Evolutionary conservation across 2,113 vertebrate genomes (phyloP).

Genomic region (Anarrhichthys ocellatus): DNA sequence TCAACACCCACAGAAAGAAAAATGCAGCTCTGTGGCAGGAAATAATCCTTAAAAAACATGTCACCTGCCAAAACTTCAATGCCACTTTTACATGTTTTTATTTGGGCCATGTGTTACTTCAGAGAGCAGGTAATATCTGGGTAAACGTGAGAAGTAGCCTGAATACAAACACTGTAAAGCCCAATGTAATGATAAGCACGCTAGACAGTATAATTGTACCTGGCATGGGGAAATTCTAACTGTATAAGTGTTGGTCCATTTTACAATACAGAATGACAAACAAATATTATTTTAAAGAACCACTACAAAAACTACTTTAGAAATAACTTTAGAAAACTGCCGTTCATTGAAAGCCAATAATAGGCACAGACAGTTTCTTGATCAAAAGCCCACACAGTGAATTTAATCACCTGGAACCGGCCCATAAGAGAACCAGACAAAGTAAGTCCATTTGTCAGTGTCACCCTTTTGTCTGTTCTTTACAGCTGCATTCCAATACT

Average conservation of each 20-base stretch:
- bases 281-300: not conserved
- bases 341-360: slow-evolving; percentile 1
- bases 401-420: slow-evolving; percentile 42
- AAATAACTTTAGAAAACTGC: slow-evolving; percentile 10
- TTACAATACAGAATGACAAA: not conserved
- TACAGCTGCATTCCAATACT: slow-evolving; percentile 1
- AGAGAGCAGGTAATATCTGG: not conserved
- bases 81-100: slow-evolving; percentile 3
- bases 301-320: not conserved
- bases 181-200: not conserved
- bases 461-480: slow-evolving; percentile 49
- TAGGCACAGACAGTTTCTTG: not conserved
- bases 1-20: slow-evolving; percentile 26
- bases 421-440: slow-evolving; percentile 14
- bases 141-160: not conserved
- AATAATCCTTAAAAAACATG: slow-evolving; percentile 35
- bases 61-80: slow-evolving; percentile 36
- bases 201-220: not conserved
- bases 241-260: not conserved
- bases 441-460: slow-evolving; percentile 59
- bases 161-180: not conserved
- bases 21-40: slow-evolving; percentile 7
- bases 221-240: not conserved
- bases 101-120: slow-evolving; percentile 1
- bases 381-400: slow-evolving; percentile 15